Evolutionary conservation across 2,113 vertebrate genomes (phyloP), one percentile per base, ranked within the genome.

Genomic region (Paedocypris sp.): DNA sequence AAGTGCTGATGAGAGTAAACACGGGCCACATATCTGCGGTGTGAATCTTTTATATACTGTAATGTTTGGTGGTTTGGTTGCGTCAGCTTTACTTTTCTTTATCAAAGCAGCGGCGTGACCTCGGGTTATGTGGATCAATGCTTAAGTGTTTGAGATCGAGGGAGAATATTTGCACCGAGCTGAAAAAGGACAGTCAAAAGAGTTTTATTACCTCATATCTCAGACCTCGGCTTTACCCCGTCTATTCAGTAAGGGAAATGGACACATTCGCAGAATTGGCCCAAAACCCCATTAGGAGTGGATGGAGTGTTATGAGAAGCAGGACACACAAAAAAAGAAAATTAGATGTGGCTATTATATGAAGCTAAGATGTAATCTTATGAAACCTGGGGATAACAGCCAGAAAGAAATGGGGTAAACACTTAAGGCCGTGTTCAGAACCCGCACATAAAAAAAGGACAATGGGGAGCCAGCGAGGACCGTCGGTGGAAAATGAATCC

Each of bases 21-120:
- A 33, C 23, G 61, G 57, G 43, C 43, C 52, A 48, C 57, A 61
- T 61, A 57, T 57, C 39, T 53, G 29, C 39, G 50, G 46, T 50
- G 57, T 70, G 62, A 70, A 70, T 70, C 57, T 66, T 70, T 70
- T 57, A 66, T 53, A 66, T 35, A 49, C 48, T 50, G 58, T 60
- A 56, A 65, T 66, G 64, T 66, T 70, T 61, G 46, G n/a, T n/a
- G n/a, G 57, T 66, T 57, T 66, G 49, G 43, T 65, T 62, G 66
- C 43, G 62, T 70, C 57, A 70, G 62, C 68, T 45, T 47, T 35
- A 57, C 50, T 13, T 26, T 62, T 18, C 42, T 31, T 43, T 61
- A 65, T 69, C 48, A 56, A 65, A 61, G 62, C 26, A 9, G 8
- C 16, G 54, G 45, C 48, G 61, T 64, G 59, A 53, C 53, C 53